A percentile compares a stretch with the other conserved stretches of the same genome.
Conservation (phyloP, 2,113 vertebrate species). For the Acrocephalus kingi region DNA sequence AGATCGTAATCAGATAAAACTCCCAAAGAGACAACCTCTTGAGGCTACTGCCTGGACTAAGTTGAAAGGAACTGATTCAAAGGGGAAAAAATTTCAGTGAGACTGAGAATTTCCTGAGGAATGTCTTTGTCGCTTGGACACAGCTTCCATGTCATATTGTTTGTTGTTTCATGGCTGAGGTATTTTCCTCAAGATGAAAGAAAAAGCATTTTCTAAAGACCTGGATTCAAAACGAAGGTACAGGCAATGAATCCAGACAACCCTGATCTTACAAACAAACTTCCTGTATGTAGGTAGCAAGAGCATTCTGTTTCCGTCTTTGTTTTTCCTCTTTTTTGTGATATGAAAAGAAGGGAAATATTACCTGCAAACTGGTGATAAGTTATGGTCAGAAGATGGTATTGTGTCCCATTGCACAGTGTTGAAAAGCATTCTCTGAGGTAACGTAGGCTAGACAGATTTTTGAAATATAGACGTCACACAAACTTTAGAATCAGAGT, state of each 20-base stretch:
- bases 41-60: neutral
- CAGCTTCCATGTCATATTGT: neutral
- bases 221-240: neutral
- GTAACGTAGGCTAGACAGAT: neutral
- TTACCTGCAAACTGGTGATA: neutral
- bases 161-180: neutral
- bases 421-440: neutral
- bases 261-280: fast-evolving
- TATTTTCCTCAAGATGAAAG: neutral
- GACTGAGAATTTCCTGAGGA: neutral
- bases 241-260: neutral
- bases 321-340: neutral
- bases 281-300: neutral
- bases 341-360: neutral
- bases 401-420: fast-evolving
- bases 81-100: neutral
- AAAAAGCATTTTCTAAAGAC: neutral
- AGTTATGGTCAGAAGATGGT: neutral
- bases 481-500: neutral
- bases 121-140: neutral
- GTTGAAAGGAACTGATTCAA: neutral
- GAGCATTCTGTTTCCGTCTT: neutral
- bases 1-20: neutral
- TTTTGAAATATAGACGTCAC: neutral
- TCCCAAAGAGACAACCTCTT: neutral